Percentiles rank a stretch among this genome's conserved stretches.
Conservation (phyloP, 2,113 vertebrate genomes). For the Dicerorhinus sumatrensis region DNA sequence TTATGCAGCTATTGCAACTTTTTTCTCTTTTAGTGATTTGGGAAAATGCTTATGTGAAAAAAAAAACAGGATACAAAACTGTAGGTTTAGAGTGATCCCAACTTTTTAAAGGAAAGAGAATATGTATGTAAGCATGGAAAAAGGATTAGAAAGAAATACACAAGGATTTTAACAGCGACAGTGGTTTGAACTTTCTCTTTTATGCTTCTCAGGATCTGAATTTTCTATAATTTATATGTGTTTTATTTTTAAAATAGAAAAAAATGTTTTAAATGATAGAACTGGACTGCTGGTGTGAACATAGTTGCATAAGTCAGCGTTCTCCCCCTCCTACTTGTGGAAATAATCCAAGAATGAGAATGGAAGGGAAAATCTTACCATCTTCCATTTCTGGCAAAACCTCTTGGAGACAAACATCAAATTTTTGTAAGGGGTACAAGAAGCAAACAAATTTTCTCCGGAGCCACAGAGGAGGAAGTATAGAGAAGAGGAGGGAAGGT, state of each 20-base stretch:
- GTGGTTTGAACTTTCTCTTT: slow-evolving; percentile 68
- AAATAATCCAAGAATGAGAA: slow-evolving; percentile 45
- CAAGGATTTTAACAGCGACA: slow-evolving; percentile 32
- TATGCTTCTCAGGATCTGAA: slow-evolving; percentile 37
- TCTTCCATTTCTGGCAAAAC: slow-evolving; percentile 48
- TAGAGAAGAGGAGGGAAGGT: not conserved
- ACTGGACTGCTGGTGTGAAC: slow-evolving; percentile 39
- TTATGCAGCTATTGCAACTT: not conserved
- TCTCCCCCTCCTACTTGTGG: not conserved
- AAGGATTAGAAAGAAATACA: slow-evolving; percentile 53
- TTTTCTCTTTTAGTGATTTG: not conserved
- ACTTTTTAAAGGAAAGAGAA: slow-evolving; percentile 19
- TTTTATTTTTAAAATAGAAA: slow-evolving; percentile 65
- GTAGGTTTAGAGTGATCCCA: slow-evolving; percentile 16
- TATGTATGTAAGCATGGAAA: slow-evolving; percentile 50
- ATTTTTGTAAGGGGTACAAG: not conserved
- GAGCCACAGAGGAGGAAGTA: not conserved
- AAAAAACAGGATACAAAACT: not conserved
- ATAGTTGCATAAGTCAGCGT: not conserved
- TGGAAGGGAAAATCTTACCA: not conserved
- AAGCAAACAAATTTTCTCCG: not conserved
- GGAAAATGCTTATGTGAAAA: not conserved
- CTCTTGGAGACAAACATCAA: not conserved
- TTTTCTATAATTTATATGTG: slow-evolving; percentile 26
- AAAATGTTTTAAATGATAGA: slow-evolving; percentile 36